Conservation (phyloP, 2,888 invertebrate species). For the Caenorhabditis sp. region DNA sequence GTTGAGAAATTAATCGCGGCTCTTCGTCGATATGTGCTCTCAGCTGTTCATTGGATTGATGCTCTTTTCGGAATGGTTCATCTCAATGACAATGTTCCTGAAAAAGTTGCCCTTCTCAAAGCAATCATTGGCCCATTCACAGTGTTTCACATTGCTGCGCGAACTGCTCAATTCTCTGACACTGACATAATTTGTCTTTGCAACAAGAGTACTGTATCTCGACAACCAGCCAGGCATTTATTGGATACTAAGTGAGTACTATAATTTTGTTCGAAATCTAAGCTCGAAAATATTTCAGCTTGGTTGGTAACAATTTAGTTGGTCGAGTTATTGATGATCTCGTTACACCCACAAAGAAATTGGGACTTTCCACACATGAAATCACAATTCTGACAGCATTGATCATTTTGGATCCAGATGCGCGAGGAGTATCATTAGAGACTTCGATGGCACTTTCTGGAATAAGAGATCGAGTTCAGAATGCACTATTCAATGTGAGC, state of each 20-base stretch:
- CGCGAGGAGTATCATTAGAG: slow-evolving; percentile 35
- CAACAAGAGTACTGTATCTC: slow-evolving; percentile 57
- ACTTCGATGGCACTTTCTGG: slow-evolving; percentile 46
- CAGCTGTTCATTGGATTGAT: slow-evolving; percentile 67
- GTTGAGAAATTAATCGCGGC: slow-evolving; percentile 65
- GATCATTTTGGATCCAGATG: slow-evolving; percentile 63
- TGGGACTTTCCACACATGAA: slow-evolving; percentile 57
- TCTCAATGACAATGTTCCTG: slow-evolving; percentile 40
- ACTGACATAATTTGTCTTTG: slow-evolving; percentile 57
- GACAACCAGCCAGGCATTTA: slow-evolving; percentile 61
- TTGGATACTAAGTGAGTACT: slow-evolving; percentile 62
- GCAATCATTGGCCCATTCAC: slow-evolving; percentile 47
- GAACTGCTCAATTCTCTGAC: slow-evolving; percentile 42
- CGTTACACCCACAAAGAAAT: slow-evolving; percentile 58
- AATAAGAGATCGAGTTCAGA: slow-evolving; percentile 63
- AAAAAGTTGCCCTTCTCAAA: slow-evolving; percentile 55
- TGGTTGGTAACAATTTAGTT: slow-evolving; percentile 65
- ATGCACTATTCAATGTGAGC: slow-evolving; percentile 58
- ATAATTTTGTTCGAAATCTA: not conserved
- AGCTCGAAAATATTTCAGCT: slow-evolving; percentile 26
- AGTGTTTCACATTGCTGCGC: slow-evolving; percentile 43
- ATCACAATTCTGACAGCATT: slow-evolving; percentile 60
- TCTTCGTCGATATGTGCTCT: slow-evolving; percentile 60
- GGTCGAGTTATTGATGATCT: slow-evolving; percentile 66
- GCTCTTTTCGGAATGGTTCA: slow-evolving; percentile 59